Percentiles rank a stretch among this genome's conserved stretches.
Conservation (phyloP, 1,140 invertebrate genomes). For the Achroia grisella region DNA sequence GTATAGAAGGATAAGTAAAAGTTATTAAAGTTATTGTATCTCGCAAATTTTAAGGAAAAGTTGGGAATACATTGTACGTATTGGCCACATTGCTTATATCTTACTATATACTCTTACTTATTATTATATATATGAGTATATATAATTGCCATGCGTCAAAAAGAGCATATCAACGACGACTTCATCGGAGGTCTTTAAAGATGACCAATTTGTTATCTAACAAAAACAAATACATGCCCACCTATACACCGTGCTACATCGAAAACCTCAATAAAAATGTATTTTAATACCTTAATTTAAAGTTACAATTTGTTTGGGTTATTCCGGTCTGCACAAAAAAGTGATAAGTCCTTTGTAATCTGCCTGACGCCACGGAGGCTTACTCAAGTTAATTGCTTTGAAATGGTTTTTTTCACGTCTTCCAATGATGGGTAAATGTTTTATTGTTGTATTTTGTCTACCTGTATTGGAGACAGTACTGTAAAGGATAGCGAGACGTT, state of each 20-base stretch:
- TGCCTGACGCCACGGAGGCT: slow-evolving; percentile 59
- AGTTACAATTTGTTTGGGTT: slow-evolving; percentile 17
- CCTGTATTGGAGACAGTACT: slow-evolving; percentile 52
- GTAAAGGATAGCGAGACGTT: slow-evolving; percentile 24
- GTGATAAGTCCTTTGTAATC: slow-evolving; percentile 67
- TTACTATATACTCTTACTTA: no score
- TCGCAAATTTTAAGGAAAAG: no score
- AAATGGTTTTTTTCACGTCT: slow-evolving; percentile 43
- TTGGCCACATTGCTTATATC: no score
- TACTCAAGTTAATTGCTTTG: slow-evolving; percentile 63
- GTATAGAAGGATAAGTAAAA: no score
- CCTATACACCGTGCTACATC: slow-evolving; percentile 24
- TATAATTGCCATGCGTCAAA: slow-evolving; percentile 15
- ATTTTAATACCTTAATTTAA: slow-evolving; percentile 16
- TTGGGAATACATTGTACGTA: no score
- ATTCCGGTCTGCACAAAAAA: slow-evolving; percentile 30
- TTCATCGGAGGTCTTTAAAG: slow-evolving; percentile 49
- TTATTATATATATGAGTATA: background rate
- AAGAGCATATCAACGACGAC: slow-evolving; percentile 19
- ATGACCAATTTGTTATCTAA: slow-evolving; percentile 61
- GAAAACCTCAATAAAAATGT: slow-evolving; percentile 4
- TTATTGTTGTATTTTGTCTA: slow-evolving; percentile 57
- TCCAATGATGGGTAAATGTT: slow-evolving; percentile 43
- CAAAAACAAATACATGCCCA: slow-evolving; percentile 58
- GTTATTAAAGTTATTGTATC: no score